These are phyloP conservation scores for Dermatemys mawii DNA, from an alignment of 2,113 vertebrate genomes.

Conservation along the genomic window DNA sequence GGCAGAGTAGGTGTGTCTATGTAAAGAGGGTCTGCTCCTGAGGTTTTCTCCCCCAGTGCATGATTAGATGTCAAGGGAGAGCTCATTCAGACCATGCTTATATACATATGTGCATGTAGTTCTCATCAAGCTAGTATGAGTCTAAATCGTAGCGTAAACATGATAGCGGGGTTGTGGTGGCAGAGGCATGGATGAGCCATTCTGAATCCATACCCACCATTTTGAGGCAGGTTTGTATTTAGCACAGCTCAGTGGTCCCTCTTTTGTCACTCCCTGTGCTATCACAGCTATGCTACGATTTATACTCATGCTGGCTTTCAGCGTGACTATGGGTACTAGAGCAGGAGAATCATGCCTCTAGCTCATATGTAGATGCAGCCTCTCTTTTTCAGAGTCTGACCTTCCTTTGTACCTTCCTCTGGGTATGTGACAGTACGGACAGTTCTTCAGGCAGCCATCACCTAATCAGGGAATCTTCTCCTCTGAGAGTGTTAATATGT, in stretches of 20 bases:
- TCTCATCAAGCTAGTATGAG: neutral
- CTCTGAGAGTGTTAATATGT: neutral
- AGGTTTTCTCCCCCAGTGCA: neutral
- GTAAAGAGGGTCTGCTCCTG: neutral
- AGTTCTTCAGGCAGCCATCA: neutral
- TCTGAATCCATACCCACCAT: neutral
- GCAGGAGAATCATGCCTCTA: neutral
- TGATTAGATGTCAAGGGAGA: neutral
- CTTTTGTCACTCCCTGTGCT: neutral
- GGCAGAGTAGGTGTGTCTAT: neutral
- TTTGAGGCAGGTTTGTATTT: neutral
- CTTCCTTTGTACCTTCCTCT: neutral
- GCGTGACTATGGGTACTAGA: neutral
- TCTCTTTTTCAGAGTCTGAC: neutral
- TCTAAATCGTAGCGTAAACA: neutral
- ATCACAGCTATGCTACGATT: neutral
- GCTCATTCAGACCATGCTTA: neutral
- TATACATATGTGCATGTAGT: neutral
- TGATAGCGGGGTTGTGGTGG: neutral
- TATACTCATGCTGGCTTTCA: neutral
- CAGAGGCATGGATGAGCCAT: neutral
- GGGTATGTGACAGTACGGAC: neutral
- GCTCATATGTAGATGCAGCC: neutral
- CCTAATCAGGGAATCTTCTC: neutral
- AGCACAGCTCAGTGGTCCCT: neutral